Conservation (phyloP, 2,888 invertebrate genomes). For the Drosophila prolongata region DNA sequence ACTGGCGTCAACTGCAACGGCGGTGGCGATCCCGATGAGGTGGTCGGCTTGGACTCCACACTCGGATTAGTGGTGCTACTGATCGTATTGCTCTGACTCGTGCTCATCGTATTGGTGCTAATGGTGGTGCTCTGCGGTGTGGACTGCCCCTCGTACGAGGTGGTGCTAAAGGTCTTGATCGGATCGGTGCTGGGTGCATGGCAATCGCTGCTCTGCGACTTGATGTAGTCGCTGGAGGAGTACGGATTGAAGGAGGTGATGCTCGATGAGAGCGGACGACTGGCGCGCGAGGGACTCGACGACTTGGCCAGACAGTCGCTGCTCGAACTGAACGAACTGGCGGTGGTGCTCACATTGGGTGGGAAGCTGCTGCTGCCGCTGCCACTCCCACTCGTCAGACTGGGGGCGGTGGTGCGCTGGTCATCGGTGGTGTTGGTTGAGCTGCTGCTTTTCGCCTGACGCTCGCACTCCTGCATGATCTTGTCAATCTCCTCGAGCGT, state of each 20-base stretch:
- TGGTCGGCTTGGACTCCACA: conserved; percentile 15
- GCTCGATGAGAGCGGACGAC: conserved; percentile 83
- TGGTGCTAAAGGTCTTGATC: conserved; percentile 84
- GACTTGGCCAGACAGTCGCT: conserved; percentile 84
- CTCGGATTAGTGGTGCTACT: conserved; percentile 43
- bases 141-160: conserved; percentile 83
- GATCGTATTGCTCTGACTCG: conserved; percentile 23
- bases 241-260: conserved; percentile 84
- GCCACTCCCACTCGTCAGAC: conserved; percentile 63
- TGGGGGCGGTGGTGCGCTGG: conserved; percentile 74
- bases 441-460: conserved; percentile 65
- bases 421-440: conserved; percentile 59
- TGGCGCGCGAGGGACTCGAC: conserved; percentile 81
- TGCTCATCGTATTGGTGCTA: conserved; percentile 39
- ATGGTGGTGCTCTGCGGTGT: conserved; percentile 51
- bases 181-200: conserved; percentile 84
- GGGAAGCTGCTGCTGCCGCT: conserved; percentile 45
- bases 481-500: conserved; percentile 83
- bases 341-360: conserved; percentile 70
- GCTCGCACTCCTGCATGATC: conserved; percentile 84
- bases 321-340: conserved; percentile 82
- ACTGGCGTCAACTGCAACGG: conserved; percentile 80
- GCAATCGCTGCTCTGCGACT: conserved; percentile 84
- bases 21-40: conserved; percentile 62
- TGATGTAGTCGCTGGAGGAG: conserved; percentile 84